Evolutionary conservation across 2,888 invertebrate genomes (phyloP), one percentile per base, ranked within the genome.

Genomic region (Fragum whitleyi): DNA sequence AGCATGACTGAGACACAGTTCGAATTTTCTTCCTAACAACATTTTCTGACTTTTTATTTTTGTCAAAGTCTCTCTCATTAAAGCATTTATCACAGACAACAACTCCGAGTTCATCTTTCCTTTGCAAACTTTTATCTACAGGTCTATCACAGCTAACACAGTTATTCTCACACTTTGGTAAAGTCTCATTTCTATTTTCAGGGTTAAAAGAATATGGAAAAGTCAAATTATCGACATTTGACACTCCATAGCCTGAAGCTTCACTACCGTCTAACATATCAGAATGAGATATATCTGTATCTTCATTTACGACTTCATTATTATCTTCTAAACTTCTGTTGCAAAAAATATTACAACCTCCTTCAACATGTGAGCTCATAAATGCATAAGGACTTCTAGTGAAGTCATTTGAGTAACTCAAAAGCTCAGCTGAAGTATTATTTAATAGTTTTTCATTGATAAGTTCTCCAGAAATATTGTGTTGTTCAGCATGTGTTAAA

Each of bases 61-160:
- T 72, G 42, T 75, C 78, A n/a, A 68, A 74, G 39, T 75, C 65
- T 29, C 71, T 71, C 19, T 78, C 78, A 59, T 73, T 75, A 55
- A 68, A 78, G 62, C 81, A 81, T 72, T 78, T 78, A 78, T 81
- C 81, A 81, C 81, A 81, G 74, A 81, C 78, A 75, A 70, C 70
- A 7, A 81, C 75, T 6, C 81, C 81, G 9, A 81, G 29, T 42
- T 81, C 81, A 21, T 68, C 67, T 28, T 72, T 70, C 61, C 77
- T 77, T 39, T 78, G 71, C 53, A 39, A 67, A 23, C 68, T 67
- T 42, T 72, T 53, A 72, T 72, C 78, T 36, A 81, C 53, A 19
- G 61, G 69, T 72, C 59, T 77, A 77, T 81, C 81, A 81, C 81
- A 81, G 77, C 81, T 72, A 21, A 77, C 81, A 78, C 81, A 81